Base-by-base conservation (phyloP, 2,113 vertebrate species). In the Thinocorus orbignyianus region DNA sequence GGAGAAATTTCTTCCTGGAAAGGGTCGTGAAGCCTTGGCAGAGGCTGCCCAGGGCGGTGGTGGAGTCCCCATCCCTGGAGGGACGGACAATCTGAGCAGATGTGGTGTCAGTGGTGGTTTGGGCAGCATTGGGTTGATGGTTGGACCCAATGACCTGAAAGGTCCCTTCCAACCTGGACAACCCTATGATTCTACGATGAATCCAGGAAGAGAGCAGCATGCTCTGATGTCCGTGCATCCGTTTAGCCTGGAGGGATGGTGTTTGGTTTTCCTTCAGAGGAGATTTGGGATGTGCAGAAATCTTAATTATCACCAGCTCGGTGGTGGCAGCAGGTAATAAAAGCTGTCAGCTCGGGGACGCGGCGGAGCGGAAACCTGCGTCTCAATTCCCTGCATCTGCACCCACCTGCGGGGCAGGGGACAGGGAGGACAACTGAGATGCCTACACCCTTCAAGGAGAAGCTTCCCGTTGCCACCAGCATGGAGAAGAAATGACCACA, bases 171-270 rank as follows among this genome's bases (percentile, higher is more conserved):
- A 52, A 52, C 51, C 26, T 52, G 51, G 13, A 13, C 24, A 15
- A 51, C 26, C 15, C 24, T 51, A 51, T 26, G 49, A 26, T 14
- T 51, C 49, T 26, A 51, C 15, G 33, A 61, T 11, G 46, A 46
- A 60, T 17, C 16, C 17, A 18, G 31, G 61, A 60, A 48, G 33
- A 7, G 30, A 41, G 39, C n/a, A 55, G 14, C 60, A 20, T 2
- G 1, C 37, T 35, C 51, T 3, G 0, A 31, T 1, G 10, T 54
- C 60, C 58, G 60, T 1, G 2, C 2, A 8, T 52, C 68, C 17
- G 1, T 48, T 52, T 68, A 60, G 52, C 60, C 60, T 44, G 66
- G 39, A 37, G 12, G 80, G 46, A 35, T 1, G 1, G 42, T 35
- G 48, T 68, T 87, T 25, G 66, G 66, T 54, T 58, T 58, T 51